A percentile compares a stretch with the other conserved stretches of the same genome.
Evolutionary conservation across 2,113 vertebrate genomes (phyloP).

Genomic region (Motacilla alba): DNA sequence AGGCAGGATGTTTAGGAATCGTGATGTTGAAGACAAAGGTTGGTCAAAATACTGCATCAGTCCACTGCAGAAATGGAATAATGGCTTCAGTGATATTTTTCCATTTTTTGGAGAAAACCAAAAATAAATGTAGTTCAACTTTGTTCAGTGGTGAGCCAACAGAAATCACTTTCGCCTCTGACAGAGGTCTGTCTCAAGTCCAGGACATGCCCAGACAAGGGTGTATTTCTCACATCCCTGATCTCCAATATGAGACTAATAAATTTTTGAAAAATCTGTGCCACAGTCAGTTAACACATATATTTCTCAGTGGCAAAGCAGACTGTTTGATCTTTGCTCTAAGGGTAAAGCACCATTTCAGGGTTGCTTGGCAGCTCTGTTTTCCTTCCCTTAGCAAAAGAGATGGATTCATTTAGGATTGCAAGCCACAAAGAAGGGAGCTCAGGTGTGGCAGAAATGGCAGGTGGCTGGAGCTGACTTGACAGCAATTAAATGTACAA

Average conservation of each 20-base stretch:
- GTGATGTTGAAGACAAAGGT: slow-evolving; percentile 16
- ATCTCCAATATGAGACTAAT: neutral
- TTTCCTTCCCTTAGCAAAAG: slow-evolving; percentile 77
- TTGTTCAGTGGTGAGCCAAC: neutral
- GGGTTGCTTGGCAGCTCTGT: slow-evolving; percentile 84
- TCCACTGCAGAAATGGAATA: neutral
- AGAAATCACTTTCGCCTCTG: neutral
- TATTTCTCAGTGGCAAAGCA: slow-evolving; percentile 23
- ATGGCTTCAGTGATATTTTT: slow-evolving; percentile 22
- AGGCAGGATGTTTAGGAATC: slow-evolving; percentile 57
- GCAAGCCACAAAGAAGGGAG: slow-evolving; percentile 63
- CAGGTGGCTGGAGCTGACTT: slow-evolving; percentile 91
- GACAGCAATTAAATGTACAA: slow-evolving; percentile 94
- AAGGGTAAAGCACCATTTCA: slow-evolving; percentile 65
- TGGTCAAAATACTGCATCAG: slow-evolving; percentile 12
- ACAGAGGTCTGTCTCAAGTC: neutral
- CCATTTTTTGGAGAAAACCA: neutral
- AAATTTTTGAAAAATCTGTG: slow-evolving; percentile 6
- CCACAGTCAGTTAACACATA: slow-evolving; percentile 12
- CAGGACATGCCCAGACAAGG: neutral
- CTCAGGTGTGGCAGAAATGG: slow-evolving; percentile 83
- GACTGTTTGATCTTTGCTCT: slow-evolving; percentile 67
- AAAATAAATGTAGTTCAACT: neutral
- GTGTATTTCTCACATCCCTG: neutral
- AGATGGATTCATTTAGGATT: slow-evolving; percentile 83